Conservation (phyloP, 23 tunicate species). For the Halocynthia aurantium region DNA sequence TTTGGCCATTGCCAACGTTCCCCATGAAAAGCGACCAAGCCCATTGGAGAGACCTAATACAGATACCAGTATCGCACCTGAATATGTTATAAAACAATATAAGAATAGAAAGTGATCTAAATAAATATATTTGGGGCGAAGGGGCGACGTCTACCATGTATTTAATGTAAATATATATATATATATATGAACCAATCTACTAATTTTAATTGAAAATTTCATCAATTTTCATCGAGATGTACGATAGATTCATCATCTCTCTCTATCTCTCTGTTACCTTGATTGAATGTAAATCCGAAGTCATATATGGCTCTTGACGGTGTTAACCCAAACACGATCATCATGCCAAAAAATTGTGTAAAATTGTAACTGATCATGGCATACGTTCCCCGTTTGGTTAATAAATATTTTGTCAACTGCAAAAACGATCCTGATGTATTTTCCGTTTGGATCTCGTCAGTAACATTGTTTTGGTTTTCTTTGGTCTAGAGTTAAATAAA, state of each 20-base stretch:
- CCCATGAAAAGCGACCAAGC: conserved; percentile 53
- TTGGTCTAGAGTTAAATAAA: too few relatives aligned
- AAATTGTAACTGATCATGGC: conserved; percentile 27
- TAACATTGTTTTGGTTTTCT: too few relatives aligned
- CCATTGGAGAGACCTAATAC: conserved; percentile 34
- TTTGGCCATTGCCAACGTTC: conserved; percentile 14
- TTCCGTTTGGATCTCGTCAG: too few relatives aligned
- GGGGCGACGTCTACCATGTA: too few relatives aligned
- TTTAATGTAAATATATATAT: too few relatives aligned
- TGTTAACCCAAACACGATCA: conserved; percentile 50
- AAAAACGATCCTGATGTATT: too few relatives aligned
- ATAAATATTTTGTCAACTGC: too few relatives aligned
- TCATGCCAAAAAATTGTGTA: conserved; percentile 51
- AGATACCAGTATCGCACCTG: conserved; percentile 37
- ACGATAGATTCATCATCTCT: background rate
- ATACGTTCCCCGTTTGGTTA: conserved; percentile 25
- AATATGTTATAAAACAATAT: background rate
- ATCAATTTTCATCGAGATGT: too few relatives aligned
- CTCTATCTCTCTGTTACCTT: conserved; percentile 29
- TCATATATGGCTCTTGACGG: conserved; percentile 42
- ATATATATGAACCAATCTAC: too few relatives aligned
- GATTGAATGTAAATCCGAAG: conserved; percentile 18
- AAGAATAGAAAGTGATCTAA: too few relatives aligned
- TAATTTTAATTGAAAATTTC: too few relatives aligned
- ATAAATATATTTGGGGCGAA: too few relatives aligned